These are phyloP conservation scores for Holacanthella duospinosa DNA, from an alignment of 2,888 invertebrate genomes.

Conservation along the genomic window DNA sequence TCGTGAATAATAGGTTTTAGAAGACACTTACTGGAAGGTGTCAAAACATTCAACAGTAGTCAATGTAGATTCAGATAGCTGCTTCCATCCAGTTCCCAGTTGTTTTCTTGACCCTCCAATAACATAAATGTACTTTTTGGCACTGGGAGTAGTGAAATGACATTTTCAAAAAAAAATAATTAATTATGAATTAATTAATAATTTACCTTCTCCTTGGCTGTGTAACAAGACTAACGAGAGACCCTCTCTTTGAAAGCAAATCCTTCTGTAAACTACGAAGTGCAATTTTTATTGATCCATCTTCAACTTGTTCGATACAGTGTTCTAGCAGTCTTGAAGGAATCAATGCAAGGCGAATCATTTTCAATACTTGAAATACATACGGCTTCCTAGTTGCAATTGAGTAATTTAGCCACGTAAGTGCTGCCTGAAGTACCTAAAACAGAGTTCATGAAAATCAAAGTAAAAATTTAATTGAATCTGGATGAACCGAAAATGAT, in stretches of 20 bases:
- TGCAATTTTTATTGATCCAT: slow-evolving; percentile 46
- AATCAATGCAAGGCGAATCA: slow-evolving; percentile 72
- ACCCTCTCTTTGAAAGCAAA: slow-evolving; percentile 42
- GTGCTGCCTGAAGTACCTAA: slow-evolving; percentile 69
- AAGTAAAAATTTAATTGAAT: not conserved
- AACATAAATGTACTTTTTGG: slow-evolving; percentile 75
- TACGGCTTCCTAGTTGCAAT: slow-evolving; percentile 63
- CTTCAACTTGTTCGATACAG: slow-evolving; percentile 66
- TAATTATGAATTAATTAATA: too few species aligned
- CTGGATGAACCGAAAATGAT: not conserved
- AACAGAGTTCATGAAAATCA: not conserved
- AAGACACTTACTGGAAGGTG: slow-evolving; percentile 46
- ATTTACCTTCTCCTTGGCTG: slow-evolving; percentile 27
- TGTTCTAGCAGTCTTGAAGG: slow-evolving; percentile 67
- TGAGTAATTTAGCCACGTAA: slow-evolving; percentile 78
- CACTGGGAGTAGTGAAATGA: slow-evolving; percentile 51
- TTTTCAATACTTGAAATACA: slow-evolving; percentile 73
- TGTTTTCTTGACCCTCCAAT: slow-evolving; percentile 81
- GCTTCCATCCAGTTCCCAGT: slow-evolving; percentile 58
- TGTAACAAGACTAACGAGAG: slow-evolving; percentile 26
- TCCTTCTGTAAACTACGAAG: slow-evolving; percentile 68
- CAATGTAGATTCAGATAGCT: slow-evolving; percentile 68
- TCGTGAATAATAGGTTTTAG: not conserved
- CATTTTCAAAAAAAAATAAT: not conserved
- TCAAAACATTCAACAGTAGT: slow-evolving; percentile 75